phyloP scores from a whole-genome alignment of 2,888 invertebrate species.

The Tromatobia lineatoria region DNA sequence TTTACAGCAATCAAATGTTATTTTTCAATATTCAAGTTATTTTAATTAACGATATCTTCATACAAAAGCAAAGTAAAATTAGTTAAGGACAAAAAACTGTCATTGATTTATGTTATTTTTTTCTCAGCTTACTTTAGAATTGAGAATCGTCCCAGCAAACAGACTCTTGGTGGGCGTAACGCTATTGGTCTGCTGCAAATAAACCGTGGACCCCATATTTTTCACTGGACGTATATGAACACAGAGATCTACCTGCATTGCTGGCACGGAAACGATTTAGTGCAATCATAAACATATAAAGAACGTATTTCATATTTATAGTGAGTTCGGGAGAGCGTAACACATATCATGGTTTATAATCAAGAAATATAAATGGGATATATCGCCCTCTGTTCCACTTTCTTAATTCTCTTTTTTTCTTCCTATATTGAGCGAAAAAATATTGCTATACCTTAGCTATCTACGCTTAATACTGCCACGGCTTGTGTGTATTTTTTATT shows the following conservation, averaged over 20 bases:
- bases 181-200: too few relatives aligned
- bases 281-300: conserved; percentile 39
- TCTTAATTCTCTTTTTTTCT: neutral
- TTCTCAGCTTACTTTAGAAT: too few relatives aligned
- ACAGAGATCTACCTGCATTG: conserved; percentile 6
- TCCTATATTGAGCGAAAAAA: conserved; percentile 79
- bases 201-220: too few relatives aligned
- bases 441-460: conserved; percentile 78
- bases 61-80: too few relatives aligned
- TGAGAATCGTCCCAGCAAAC: too few relatives aligned
- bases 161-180: too few relatives aligned
- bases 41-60: too few relatives aligned
- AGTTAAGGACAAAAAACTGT: too few relatives aligned
- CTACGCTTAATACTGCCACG: conserved; percentile 82
- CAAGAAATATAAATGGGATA: conserved; percentile 23
- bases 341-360: conserved; percentile 4
- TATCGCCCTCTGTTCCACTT: neutral
- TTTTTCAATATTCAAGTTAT: too few relatives aligned
- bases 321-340: neutral
- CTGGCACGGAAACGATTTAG: conserved; percentile 10
- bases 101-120: too few relatives aligned
- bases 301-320: conserved; percentile 32
- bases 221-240: neutral
- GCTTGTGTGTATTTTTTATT: conserved; percentile 68
- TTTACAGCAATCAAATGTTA: too few relatives aligned